Evolutionary conservation across 1,140 invertebrate species (phyloP).

Genomic region (Penaeus japonicus): DNA sequence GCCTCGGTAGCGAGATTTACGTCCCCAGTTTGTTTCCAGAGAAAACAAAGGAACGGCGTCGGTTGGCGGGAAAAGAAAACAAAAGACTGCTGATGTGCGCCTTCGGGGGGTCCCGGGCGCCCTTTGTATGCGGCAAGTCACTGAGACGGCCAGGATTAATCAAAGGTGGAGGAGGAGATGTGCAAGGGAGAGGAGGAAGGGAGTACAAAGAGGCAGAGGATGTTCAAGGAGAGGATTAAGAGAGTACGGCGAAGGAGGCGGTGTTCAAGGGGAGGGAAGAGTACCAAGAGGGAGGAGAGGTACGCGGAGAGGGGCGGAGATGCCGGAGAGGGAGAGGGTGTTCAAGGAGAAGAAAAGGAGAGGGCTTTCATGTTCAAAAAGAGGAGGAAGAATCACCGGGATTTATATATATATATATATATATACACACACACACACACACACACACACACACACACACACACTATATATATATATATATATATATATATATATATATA

Average conservation of each 20-base stretch:
- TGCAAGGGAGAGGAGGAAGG: background rate
- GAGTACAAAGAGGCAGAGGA: background rate
- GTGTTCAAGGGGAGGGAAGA: background rate
- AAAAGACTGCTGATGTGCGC: constrained; percentile 6
- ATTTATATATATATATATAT: too few species aligned
- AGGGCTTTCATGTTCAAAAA: background rate
- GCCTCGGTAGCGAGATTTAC: background rate
- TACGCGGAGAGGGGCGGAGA: background rate
- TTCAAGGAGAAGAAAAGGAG: background rate
- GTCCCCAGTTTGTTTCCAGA: constrained; percentile 18
- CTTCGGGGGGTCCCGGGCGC: background rate
- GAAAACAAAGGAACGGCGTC: constrained; percentile 34
- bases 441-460: too few species aligned
- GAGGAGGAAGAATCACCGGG: background rate
- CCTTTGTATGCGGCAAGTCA: constrained; percentile 33
- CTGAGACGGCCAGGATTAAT: constrained; percentile 19
- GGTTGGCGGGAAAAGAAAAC: constrained; percentile 19
- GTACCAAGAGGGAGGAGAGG: background rate
- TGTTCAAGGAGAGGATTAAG: background rate
- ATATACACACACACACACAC: too few species aligned
- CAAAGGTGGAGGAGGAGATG: background rate
- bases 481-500: too few species aligned
- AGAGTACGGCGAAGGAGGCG: background rate
- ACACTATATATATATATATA: too few species aligned
- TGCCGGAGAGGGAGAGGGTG: background rate